These are phyloP conservation scores for Platanista minor DNA, from an alignment of 2,113 vertebrate genomes.

Conservation along the genomic window DNA sequence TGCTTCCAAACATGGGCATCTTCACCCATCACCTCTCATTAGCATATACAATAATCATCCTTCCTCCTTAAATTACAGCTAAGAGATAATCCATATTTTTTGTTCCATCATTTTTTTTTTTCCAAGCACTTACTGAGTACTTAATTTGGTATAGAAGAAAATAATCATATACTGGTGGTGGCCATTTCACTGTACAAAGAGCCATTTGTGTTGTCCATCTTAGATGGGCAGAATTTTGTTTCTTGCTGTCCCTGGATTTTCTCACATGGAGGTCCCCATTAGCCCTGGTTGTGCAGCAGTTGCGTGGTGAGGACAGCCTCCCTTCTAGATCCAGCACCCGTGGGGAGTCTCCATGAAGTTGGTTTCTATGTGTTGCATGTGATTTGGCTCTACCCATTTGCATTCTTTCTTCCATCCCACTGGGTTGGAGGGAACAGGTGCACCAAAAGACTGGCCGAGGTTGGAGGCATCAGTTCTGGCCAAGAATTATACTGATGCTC, in stretches of 20 bases:
- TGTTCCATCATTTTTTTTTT: background rate
- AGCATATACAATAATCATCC: background rate
- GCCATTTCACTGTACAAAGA: background rate
- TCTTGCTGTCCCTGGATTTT: background rate
- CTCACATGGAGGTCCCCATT: background rate
- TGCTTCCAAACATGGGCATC: background rate
- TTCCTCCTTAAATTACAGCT: background rate
- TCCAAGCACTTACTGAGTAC: background rate
- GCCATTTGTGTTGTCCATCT: background rate
- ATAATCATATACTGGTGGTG: background rate
- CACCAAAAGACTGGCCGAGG: background rate
- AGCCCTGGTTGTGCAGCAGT: background rate
- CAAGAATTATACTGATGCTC: background rate
- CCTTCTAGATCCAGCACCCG: background rate
- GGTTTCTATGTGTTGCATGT: background rate
- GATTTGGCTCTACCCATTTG: background rate
- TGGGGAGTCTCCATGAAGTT: background rate
- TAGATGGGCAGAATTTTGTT: background rate
- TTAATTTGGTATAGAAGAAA: background rate
- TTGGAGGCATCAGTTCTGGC: background rate
- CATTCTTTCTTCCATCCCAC: background rate
- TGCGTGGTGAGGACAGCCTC: background rate
- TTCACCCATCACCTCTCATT: background rate
- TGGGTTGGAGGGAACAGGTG: background rate
- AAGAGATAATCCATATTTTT: background rate